These are phyloP conservation scores for Andrena flavipes DNA, from an alignment of 2,888 invertebrate genomes.

Conservation along the genomic window DNA sequence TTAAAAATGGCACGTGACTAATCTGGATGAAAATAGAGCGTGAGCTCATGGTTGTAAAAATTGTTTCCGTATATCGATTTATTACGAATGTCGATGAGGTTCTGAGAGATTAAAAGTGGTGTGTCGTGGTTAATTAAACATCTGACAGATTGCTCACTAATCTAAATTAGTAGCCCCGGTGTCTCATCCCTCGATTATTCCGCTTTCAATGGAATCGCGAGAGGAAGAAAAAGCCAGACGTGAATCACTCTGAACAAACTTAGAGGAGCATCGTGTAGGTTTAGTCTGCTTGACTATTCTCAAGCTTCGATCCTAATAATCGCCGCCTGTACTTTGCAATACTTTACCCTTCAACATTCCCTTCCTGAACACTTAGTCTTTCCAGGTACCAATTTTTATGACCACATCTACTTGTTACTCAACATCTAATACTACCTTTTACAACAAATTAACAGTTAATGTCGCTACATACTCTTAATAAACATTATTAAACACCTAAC, in stretches of 20 bases:
- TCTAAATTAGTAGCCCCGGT: conserved; percentile 38
- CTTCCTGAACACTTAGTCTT: too few relatives aligned
- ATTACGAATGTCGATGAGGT: not conserved
- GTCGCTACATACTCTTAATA: not conserved
- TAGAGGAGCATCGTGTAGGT: conserved; percentile 17
- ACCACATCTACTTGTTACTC: too few relatives aligned
- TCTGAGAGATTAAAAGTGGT: not conserved
- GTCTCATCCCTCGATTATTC: conserved; percentile 40
- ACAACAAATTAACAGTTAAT: too few relatives aligned
- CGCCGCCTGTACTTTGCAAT: too few relatives aligned
- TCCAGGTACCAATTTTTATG: too few relatives aligned
- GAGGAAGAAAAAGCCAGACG: conserved; percentile 45
- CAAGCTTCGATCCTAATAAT: not conserved
- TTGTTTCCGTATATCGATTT: not conserved
- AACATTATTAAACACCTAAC: not conserved
- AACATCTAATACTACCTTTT: too few relatives aligned
- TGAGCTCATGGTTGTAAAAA: not conserved
- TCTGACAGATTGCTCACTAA: conserved; percentile 3
- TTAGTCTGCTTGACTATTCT: not conserved
- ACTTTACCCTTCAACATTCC: too few relatives aligned
- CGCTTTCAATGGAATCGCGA: conserved; percentile 31
- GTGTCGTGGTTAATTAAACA: not conserved
- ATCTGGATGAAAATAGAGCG: not conserved
- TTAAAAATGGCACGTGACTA: too few relatives aligned
- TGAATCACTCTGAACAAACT: conserved; percentile 51